These are phyloP conservation scores for Lagorchestes hirsutus DNA, from an alignment of 2,797 vertebrate genomes.

Conservation along the genomic window DNA sequence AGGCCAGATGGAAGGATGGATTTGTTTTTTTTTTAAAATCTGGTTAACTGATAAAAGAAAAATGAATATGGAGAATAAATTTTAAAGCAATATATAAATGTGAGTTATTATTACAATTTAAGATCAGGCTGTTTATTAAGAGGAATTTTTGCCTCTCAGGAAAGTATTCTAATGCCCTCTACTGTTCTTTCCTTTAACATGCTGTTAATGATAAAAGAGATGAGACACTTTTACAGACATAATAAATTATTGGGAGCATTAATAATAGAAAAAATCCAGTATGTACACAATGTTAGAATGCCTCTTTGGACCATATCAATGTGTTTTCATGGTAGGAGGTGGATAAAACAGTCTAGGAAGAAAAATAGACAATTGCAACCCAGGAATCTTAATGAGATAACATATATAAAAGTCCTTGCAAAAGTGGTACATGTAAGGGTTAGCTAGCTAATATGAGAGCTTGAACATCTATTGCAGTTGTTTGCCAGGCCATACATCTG, in stretches of 20 bases:
- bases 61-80: neutral
- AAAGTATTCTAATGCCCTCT: neutral
- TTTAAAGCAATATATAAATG: neutral
- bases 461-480: neutral
- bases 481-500: neutral
- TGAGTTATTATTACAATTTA: neutral
- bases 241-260: neutral
- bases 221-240: neutral
- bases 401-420: neutral
- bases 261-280: neutral
- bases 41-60: neutral
- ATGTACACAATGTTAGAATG: neutral
- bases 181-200: neutral
- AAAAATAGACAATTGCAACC: neutral
- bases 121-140: neutral
- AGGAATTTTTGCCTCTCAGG: neutral
- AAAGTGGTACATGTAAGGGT: neutral
- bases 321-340: neutral
- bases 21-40: neutral
- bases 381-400: neutral
- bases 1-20: neutral
- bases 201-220: neutral
- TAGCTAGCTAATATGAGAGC: neutral
- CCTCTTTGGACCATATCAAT: neutral
- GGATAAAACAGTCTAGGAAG: neutral